A percentile compares a stretch with the other conserved stretches of the same genome.
Conservation (phyloP, 2,888 invertebrate genomes). For the Pyralis farinalis region DNA sequence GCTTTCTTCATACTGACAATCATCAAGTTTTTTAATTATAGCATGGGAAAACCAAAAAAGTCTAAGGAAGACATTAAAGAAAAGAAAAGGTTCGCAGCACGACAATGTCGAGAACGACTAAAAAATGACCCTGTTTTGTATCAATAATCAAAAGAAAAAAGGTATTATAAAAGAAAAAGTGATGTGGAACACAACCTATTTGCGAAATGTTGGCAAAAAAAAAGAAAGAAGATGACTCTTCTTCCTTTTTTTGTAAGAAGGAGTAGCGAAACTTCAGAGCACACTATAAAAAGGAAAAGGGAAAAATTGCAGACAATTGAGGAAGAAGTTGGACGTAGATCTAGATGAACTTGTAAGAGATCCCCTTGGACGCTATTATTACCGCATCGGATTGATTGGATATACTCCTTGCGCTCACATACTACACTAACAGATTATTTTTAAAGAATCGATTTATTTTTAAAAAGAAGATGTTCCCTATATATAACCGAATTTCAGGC, state of each 20-base stretch:
- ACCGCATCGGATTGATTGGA: no score
- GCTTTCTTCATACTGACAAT: no score
- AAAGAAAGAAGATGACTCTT: background rate
- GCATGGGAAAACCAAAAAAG: constrained; percentile 8
- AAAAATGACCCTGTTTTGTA: background rate
- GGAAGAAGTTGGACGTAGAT: background rate
- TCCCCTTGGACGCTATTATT: no score
- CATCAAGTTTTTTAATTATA: constrained; percentile 3
- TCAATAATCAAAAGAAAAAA: background rate
- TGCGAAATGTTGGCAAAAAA: background rate
- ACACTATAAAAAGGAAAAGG: background rate
- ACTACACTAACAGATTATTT: no score
- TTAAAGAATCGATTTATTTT: no score
- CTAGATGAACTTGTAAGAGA: background rate
- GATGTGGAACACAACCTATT: background rate
- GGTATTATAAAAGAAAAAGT: background rate
- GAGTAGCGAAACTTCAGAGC: background rate
- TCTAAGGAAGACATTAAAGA: background rate
- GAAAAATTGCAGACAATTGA: background rate
- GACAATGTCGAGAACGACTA: background rate
- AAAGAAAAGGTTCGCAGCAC: background rate
- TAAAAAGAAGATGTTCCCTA: no score
- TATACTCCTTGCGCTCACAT: no score
- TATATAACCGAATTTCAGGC: no score
- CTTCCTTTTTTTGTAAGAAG: no score